Percentiles rank a stretch among this genome's conserved stretches.
Conservation (phyloP, 2,113 vertebrate species). For the Pelmatolapia mariae region DNA sequence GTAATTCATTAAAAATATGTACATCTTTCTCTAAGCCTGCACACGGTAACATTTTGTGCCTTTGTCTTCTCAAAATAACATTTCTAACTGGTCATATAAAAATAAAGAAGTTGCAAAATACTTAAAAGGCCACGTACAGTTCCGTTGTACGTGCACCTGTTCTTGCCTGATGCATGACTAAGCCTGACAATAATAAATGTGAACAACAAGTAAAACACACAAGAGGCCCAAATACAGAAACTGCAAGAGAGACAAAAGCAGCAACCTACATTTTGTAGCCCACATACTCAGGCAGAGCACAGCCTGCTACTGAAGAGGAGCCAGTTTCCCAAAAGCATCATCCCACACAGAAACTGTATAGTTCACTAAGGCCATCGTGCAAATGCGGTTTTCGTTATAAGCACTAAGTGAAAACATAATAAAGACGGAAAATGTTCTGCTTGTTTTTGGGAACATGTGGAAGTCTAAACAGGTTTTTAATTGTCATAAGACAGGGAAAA, state of each 20-base stretch:
- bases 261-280: slow-evolving; percentile 7
- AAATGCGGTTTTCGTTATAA: neutral
- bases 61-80: neutral
- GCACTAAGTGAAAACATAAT: neutral
- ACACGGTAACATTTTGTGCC: neutral
- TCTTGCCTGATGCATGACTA: neutral
- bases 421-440: neutral
- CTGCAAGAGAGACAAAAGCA: slow-evolving; percentile 14
- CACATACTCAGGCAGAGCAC: neutral
- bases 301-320: slow-evolving; percentile 13
- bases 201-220: neutral
- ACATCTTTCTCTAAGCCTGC: neutral
- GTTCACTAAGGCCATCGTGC: neutral
- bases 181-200: neutral
- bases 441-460: neutral
- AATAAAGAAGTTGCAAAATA: neutral
- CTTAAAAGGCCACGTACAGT: neutral
- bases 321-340: slow-evolving; percentile 20
- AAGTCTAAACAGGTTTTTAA: neutral
- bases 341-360: neutral
- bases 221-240: slow-evolving; percentile 17
- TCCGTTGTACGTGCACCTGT: slow-evolving; percentile 1
- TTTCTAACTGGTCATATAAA: neutral
- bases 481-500: neutral
- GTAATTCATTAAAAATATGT: neutral